Conservation (phyloP, 2,888 invertebrate species). For the Drosophila prolongata region DNA sequence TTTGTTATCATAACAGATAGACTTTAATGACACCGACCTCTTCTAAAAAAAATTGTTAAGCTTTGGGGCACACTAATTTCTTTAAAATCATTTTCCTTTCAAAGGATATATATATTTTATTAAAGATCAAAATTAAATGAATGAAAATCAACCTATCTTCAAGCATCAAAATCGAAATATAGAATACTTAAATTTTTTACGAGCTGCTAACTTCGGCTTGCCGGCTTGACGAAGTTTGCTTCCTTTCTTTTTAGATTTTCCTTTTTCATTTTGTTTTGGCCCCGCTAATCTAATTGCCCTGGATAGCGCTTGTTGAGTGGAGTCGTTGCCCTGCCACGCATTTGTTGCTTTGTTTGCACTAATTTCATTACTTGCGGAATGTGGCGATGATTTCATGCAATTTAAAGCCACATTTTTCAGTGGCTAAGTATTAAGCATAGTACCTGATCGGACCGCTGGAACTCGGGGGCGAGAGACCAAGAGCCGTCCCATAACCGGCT, state of each 20-base stretch:
- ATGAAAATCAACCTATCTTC: too few relatives aligned
- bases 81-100: not conserved
- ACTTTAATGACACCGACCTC: not conserved
- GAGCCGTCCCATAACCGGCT: conserved; percentile 8
- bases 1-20: too few relatives aligned
- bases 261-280: conserved; percentile 21
- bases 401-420: conserved; percentile 77
- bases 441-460: conserved; percentile 16
- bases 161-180: too few relatives aligned
- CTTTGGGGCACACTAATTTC: not conserved
- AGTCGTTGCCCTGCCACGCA: conserved; percentile 42
- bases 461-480: conserved; percentile 2
- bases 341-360: conserved; percentile 54
- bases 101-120: too few relatives aligned
- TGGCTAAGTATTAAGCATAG: conserved; percentile 69
- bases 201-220: too few relatives aligned
- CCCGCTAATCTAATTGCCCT: conserved; percentile 49
- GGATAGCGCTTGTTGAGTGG: conserved; percentile 38
- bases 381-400: conserved; percentile 81
- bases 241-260: conserved; percentile 14
- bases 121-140: too few relatives aligned
- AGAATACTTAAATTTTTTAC: too few relatives aligned
- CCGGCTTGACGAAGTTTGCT: conserved; percentile 2
- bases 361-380: conserved; percentile 79
- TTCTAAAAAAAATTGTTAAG: not conserved